Evolutionary conservation across 1,140 invertebrate species (phyloP).

Genomic region (Grapholita molesta): DNA sequence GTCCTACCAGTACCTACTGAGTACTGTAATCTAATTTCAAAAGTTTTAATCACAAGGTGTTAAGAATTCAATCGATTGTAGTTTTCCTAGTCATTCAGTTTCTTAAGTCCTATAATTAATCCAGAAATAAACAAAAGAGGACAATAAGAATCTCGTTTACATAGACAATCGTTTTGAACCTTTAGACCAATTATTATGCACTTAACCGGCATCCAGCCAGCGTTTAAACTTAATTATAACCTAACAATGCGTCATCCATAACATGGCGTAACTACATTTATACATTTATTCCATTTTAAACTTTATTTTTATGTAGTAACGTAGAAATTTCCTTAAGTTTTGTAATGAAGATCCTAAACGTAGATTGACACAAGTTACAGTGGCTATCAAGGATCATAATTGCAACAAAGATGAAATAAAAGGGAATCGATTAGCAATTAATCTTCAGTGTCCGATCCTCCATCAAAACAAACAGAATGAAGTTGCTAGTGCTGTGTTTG

Average conservation of each 20-base stretch:
- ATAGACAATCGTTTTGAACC: not conserved
- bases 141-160: not conserved
- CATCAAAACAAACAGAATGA: constrained; percentile 27
- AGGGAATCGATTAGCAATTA: not conserved
- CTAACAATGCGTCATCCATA: not conserved
- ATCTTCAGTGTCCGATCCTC: not conserved
- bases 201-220: not conserved
- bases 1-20: no score
- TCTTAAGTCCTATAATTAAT: not conserved
- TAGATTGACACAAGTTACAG: not conserved
- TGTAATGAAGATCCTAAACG: not conserved
- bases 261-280: not conserved
- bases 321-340: not conserved
- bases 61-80: not conserved
- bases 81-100: not conserved
- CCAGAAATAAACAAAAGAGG: not conserved
- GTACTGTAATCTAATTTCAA: not conserved
- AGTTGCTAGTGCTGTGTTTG: constrained; percentile 39
- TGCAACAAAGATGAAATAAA: constrained; percentile 7
- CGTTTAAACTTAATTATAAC: not conserved
- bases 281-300: not conserved
- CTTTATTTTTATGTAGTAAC: not conserved
- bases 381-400: not conserved
- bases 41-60: not conserved
- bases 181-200: not conserved